Evolutionary conservation across 2,113 vertebrate genomes (phyloP), one percentile per base, ranked within the genome.

Genomic region (Phasianus colchicus): DNA sequence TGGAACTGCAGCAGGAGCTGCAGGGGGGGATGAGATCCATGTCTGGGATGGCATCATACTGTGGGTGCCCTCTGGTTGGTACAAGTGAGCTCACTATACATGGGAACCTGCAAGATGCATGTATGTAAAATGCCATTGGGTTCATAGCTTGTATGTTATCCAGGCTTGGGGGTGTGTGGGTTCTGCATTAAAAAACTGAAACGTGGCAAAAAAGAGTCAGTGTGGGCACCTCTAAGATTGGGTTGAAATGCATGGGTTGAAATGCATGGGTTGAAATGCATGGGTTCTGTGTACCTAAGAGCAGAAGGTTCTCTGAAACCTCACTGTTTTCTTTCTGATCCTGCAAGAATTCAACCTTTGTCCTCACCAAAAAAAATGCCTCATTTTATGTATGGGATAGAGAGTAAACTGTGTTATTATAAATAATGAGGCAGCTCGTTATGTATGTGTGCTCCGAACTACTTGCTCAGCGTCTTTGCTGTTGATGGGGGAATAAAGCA

Each of bases 31-130:
- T 7, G 45, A 1, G 9, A 2, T 2, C 63, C 34, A 32, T 14
- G 25, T 4, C 55, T 0, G 3, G 42, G 21, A 5, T n/a, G 50
- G 79, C 21, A 72, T 58, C 12, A 0, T 0, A 1, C 4, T 24
- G 27, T 32, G 64, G 36, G 45, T 17, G 4, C 5, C 0, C 22
- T 18, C 43, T 45, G 71, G 73, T 65, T 13, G 6, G 20, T 25
- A 2, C 1, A 2, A 34, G 30, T 0, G 14, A 34, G 52, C 13
- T 54, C 8, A 4, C 10, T 45, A 4, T 8, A 1, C 0, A 2
- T 36, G 12, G 61, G 34, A 88, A n/a, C 50, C 17, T 15, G 3
- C 4, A 29, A 74, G 34, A 2, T 10, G 24, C 6, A 0, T 8
- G 5, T 36, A 3, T 38, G 7, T 1, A 4, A 57, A n/a, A 57